These are phyloP conservation scores for Orthosia gracilis DNA, from an alignment of 2,888 invertebrate genomes.

Conservation along the genomic window DNA sequence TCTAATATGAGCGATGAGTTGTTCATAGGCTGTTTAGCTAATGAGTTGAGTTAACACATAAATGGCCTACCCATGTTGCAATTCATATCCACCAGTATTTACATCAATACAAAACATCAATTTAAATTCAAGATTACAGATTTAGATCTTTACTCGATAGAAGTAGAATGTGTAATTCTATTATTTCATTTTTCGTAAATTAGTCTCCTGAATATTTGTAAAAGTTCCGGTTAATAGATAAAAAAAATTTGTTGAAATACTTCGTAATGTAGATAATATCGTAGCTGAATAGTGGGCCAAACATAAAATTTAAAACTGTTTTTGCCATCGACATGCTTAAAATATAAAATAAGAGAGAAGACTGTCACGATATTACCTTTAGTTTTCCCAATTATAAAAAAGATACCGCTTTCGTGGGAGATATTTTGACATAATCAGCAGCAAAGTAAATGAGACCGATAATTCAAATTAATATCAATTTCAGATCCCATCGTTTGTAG, in stretches of 20 bases:
- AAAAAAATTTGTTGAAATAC: too few relatives aligned
- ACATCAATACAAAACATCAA: conserved; percentile 21
- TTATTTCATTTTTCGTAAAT: too few relatives aligned
- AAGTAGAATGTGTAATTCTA: not conserved
- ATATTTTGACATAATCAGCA: not conserved
- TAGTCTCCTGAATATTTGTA: too few relatives aligned
- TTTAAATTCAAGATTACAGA: conserved; percentile 14
- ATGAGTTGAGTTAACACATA: not conserved
- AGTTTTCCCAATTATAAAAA: not conserved
- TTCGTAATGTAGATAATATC: too few relatives aligned
- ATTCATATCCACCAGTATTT: conserved; percentile 11
- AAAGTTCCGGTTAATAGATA: too few relatives aligned
- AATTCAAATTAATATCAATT: not conserved
- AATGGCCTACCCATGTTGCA: conserved; percentile 8
- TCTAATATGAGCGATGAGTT: not conserved
- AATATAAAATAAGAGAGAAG: too few relatives aligned
- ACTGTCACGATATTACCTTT: too few relatives aligned
- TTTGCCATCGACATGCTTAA: too few relatives aligned
- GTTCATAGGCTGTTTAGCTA: not conserved
- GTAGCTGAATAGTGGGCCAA: too few relatives aligned
- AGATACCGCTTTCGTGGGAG: not conserved
- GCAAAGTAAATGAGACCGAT: not conserved
- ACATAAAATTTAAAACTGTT: too few relatives aligned
- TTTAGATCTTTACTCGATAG: not conserved
- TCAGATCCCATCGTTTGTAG: not conserved